Evolutionary conservation across 2,888 invertebrate genomes (phyloP).

Genomic region (Vannuccia rotundouncinata): DNA sequence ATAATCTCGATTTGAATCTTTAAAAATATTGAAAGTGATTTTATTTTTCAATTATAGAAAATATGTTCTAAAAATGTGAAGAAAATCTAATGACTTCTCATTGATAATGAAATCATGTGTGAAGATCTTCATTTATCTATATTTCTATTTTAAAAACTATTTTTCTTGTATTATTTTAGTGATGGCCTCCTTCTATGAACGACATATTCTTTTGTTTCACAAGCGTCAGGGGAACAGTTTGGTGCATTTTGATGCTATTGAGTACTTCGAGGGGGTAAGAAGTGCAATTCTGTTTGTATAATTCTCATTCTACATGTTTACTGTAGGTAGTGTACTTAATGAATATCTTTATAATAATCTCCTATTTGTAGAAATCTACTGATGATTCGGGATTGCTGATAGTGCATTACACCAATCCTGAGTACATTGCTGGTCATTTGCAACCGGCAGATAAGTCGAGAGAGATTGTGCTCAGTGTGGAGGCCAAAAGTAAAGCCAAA

Average conservation of each 20-base stretch:
- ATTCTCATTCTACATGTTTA: too few relatives aligned
- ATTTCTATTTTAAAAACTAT: neutral
- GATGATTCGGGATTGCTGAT: neutral
- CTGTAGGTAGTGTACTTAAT: neutral
- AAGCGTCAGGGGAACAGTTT: neutral
- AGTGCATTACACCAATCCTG: neutral
- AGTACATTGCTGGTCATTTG: neutral
- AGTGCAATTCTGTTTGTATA: too few relatives aligned
- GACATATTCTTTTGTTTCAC: neutral
- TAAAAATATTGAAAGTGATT: too few relatives aligned
- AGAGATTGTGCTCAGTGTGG: neutral
- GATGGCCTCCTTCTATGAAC: neutral
- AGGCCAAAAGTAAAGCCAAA: neutral
- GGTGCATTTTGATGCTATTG: neutral
- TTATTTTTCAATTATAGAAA: too few relatives aligned
- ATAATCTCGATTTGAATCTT: too few relatives aligned
- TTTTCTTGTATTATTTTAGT: neutral
- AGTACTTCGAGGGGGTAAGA: conserved; percentile 23
- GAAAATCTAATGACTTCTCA: too few relatives aligned
- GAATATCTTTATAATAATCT: neutral
- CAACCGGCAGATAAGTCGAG: neutral
- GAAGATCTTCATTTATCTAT: too few relatives aligned
- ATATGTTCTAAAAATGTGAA: too few relatives aligned
- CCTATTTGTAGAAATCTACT: neutral
- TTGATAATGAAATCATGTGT: too few relatives aligned